These are phyloP conservation scores for Microchirus variegatus DNA, from an alignment of 2,797 vertebrate genomes.

Conservation along the genomic window DNA sequence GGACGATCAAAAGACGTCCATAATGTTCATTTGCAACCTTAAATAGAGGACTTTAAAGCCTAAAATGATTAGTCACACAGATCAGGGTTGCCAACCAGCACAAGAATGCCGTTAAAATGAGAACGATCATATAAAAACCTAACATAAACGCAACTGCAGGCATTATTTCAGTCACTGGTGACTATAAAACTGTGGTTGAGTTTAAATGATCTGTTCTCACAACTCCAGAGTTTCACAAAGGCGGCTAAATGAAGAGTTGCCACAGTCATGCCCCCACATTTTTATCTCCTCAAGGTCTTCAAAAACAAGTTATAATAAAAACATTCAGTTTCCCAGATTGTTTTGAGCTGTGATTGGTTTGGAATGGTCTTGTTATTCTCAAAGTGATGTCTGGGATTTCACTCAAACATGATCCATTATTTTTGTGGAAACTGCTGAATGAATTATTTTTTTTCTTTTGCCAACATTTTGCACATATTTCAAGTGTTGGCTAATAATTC, in stretches of 20 bases:
- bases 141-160: conserved; percentile 22
- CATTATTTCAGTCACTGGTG: conserved; percentile 22
- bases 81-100: conserved; percentile 16
- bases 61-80: conserved; percentile 35
- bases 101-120: conserved; percentile 33
- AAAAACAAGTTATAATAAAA: conserved; percentile 33
- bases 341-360: conserved; percentile 10
- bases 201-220: conserved; percentile 26
- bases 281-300: conserved; percentile 18
- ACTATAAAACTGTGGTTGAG: conserved; percentile 28
- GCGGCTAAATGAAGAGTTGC: conserved; percentile 11
- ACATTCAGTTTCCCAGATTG: conserved; percentile 9
- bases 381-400: conserved; percentile 11
- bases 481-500: neutral
- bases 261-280: conserved; percentile 33
- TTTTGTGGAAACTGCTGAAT: conserved; percentile 15
- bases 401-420: conserved; percentile 8
- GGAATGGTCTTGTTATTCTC: conserved; percentile 23
- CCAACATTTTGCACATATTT: neutral
- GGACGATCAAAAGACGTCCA: too few relatives aligned
- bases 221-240: conserved; percentile 33
- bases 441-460: neutral
- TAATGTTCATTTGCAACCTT: too few relatives aligned
- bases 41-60: conserved; percentile 1
- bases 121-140: conserved; percentile 35